These are phyloP conservation scores for Cecropterus lyciades DNA, from an alignment of 1,140 invertebrate species.

Conservation along the genomic window DNA sequence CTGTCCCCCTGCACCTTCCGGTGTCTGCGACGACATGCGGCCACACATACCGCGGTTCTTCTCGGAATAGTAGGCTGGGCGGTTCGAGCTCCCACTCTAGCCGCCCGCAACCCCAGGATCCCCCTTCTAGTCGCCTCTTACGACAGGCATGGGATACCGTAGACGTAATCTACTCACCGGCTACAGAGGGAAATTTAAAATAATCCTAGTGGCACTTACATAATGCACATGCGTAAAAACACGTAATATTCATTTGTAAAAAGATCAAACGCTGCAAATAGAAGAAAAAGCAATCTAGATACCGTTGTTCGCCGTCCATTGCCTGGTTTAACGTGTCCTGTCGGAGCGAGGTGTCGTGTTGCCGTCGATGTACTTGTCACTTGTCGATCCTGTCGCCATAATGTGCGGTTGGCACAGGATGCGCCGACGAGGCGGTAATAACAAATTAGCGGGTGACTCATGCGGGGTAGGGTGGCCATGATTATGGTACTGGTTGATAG, in stretches of 20 bases:
- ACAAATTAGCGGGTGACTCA: constrained; percentile 39
- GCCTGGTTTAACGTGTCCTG: constrained; percentile 17
- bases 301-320: constrained; percentile 7
- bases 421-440: constrained; percentile 24
- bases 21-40: too few relatives aligned
- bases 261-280: too few relatives aligned
- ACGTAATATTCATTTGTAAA: background rate
- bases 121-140: too few relatives aligned
- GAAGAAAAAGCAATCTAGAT: background rate
- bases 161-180: too few relatives aligned
- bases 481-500: background rate
- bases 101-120: too few relatives aligned
- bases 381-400: constrained; percentile 29
- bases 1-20: too few relatives aligned
- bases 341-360: constrained; percentile 11
- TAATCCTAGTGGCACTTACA: too few relatives aligned
- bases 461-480: constrained; percentile 24
- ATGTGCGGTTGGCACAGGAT: constrained; percentile 24
- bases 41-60: too few relatives aligned
- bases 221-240: background rate
- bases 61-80: too few relatives aligned
- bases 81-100: too few relatives aligned
- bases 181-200: too few relatives aligned
- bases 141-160: too few relatives aligned
- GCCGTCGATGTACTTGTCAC: constrained; percentile 31